Base-by-base conservation (phyloP, 2,888 invertebrate genomes). In the Camptogramma bilineatum region DNA sequence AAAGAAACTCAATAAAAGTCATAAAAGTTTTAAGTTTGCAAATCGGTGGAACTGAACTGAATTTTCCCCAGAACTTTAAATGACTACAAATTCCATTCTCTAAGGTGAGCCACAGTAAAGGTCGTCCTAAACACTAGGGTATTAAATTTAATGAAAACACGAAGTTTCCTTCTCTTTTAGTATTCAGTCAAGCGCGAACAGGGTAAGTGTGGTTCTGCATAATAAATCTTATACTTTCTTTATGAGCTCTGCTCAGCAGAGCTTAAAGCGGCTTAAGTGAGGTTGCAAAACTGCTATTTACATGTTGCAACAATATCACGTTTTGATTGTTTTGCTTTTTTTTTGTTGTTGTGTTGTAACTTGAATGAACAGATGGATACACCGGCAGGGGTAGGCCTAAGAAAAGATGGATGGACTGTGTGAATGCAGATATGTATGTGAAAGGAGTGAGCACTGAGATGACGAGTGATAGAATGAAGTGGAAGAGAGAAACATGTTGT, bases 121-220 rank as follows among this genome's bases (percentile, higher is more conserved):
- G 64, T 62, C 60, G 56, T 51, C 64, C 55, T 62, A 65, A 69
- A 64, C 71, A 69, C 50, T 46, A 51, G 19, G 39, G 64, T 69
- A 69, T 72, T 72, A 69, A 72, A 70, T 70, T 72, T 72, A 72
- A 72, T 72, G 70, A 72, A 72, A 70, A 69, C 72, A 68, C 62
- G 47, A 70, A 72, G 48, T 72, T 72, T 61, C 42, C 65, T 10
- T 52, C 62, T 47, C 62, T 62, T 70, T 62, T 68, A 62, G 62
- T 60, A 60, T 62, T 58, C 64, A 69, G 67, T 51, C 64, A 69
- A 66, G 72, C 64, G 64, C 44, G 66, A 63, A 44, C 39, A 4
- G n/a, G 54, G 18, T 44, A 19, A 57, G 68, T 69, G 69, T 56
- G 72, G 70, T 69, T 72, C 72, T 66, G 70, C 62, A 70, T 58